These are phyloP conservation scores for Onychorhynchus coronatus DNA, from an alignment of 2,113 vertebrate genomes.

Conservation along the genomic window DNA sequence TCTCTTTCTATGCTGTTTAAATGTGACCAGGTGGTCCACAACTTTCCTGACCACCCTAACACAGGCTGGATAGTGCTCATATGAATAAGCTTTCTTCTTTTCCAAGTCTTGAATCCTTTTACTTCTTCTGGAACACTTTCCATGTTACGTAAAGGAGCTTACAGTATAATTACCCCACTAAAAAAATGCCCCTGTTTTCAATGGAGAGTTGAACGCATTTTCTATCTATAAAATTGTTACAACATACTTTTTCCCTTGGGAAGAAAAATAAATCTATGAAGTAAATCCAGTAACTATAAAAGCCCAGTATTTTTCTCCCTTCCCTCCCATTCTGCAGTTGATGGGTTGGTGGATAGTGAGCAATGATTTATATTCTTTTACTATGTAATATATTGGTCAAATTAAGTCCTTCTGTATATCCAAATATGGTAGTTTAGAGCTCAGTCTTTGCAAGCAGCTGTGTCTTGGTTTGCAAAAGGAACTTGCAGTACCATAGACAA, in stretches of 20 bases:
- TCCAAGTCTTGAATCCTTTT: background rate
- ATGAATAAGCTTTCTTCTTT: background rate
- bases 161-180: conserved; percentile 33
- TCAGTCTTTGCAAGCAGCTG: background rate
- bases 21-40: background rate
- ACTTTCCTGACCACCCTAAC: background rate
- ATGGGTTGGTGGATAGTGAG: background rate
- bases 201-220: conserved; percentile 12
- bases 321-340: background rate
- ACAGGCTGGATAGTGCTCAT: background rate
- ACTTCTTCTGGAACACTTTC: conserved; percentile 23
- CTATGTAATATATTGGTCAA: background rate
- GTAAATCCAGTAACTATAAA: conserved; percentile 24
- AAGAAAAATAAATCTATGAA: conserved; percentile 17
- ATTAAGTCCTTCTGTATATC: background rate
- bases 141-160: background rate
- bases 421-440: background rate
- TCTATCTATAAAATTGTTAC: conserved; percentile 51
- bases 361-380: background rate
- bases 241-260: conserved; percentile 1
- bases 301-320: background rate
- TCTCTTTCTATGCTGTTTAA: background rate
- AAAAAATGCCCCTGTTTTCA: conserved; percentile 36
- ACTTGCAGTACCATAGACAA: background rate
- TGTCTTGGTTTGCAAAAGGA: background rate